A percentile compares a stretch with the other conserved stretches of the same genome.
phyloP scores from a whole-genome alignment of 2,888 invertebrate species.

The Frankliniella intonsa region DNA sequence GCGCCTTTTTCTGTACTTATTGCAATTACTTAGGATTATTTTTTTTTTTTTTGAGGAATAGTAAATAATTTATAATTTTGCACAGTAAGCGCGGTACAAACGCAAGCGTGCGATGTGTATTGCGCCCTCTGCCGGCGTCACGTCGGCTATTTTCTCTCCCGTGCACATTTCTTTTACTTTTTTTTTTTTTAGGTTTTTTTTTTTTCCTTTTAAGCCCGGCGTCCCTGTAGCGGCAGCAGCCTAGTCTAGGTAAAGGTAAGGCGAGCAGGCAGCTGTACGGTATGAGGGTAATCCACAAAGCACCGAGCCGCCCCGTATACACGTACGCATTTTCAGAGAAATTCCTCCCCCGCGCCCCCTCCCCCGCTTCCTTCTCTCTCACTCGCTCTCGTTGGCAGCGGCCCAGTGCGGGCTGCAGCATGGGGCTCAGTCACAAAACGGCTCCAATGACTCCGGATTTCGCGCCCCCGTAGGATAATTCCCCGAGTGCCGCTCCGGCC shows the following conservation, averaged over 20 bases:
- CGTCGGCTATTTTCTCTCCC: too few species aligned
- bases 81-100: too few species aligned
- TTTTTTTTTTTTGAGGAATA: too few species aligned
- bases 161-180: background rate
- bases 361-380: background rate
- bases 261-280: background rate
- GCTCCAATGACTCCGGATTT: slow-evolving; percentile 19
- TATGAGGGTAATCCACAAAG: slow-evolving; percentile 19
- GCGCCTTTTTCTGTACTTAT: too few species aligned
- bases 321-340: background rate
- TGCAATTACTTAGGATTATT: too few species aligned
- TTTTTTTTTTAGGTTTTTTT: background rate
- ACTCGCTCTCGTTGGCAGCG: background rate
- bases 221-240: background rate
- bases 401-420: background rate
- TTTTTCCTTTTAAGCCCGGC: background rate
- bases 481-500: too few species aligned
- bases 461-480: background rate
- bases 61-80: too few species aligned
- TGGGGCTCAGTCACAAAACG: background rate
- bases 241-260: slow-evolving; percentile 1
- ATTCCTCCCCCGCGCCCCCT: background rate
- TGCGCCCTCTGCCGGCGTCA: too few species aligned
- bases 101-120: too few species aligned
- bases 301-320: background rate